Evolutionary conservation across 2,888 invertebrate species (phyloP), one percentile per base, ranked within the genome.

Genomic region (Syritta pipiens): DNA sequence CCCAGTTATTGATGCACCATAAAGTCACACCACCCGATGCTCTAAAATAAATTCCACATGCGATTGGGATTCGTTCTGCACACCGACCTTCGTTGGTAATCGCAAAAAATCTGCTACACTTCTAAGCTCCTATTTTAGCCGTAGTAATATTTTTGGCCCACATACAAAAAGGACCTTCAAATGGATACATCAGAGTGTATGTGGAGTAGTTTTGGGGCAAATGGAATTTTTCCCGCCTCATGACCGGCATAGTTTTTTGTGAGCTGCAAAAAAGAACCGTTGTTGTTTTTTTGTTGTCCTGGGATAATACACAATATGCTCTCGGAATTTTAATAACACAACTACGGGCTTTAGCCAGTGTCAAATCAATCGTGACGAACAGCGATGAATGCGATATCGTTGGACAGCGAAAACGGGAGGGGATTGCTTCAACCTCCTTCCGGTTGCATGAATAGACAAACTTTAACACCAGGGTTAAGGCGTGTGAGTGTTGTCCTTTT

Each of bases 281-380:
- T 28, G 10, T 4, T 22, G 9, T 30, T 22, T 55, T 10, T 24
- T 24, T 57, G 17, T 6, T 17, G 17, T 53, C 46, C 20, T 48
- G 62, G 55, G 53, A 48, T 74, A 74, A 74, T 67, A 67, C 60
- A 74, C 40, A 74, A 72, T 74, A 72, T 79, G 77, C 65, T 62
- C 48, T 67, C 2, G 77, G 77, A 79, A 79, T 79, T 79, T 74
- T 79, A 79, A 79, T 79, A 77, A 77, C 65, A 62, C 48, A 60
- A 72, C 74, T 79, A 62, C 53, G 37, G 49, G 65, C 55, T 28
- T 60, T 60, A 65, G 67, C 42, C 60, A 67, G 72, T 67, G 74
- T 67, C 77, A 72, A 79, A 79, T 79, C 77, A 79, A 67, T 74
- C 72, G 60, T 79, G 77, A 72, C 72, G 67, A 42, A 67, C 55